These are phyloP conservation scores for Volucella inanis DNA, from an alignment of 2,888 invertebrate genomes.

Conservation along the genomic window DNA sequence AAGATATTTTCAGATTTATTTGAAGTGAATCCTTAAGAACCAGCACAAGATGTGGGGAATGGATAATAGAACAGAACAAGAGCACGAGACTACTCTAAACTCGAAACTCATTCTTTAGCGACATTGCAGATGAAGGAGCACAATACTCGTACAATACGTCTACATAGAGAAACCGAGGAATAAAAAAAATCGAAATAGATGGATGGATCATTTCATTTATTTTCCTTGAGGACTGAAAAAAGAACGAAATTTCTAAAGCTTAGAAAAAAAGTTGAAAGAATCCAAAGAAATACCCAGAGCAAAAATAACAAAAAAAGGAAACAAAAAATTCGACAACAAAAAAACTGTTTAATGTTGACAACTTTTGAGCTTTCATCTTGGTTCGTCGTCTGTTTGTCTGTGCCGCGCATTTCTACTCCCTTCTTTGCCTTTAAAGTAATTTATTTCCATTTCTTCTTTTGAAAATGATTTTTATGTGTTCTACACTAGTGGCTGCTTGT, in stretches of 20 bases:
- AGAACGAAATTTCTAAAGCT: slow-evolving; percentile 7
- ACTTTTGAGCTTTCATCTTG: slow-evolving; percentile 67
- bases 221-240: slow-evolving; percentile 19
- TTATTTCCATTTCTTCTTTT: slow-evolving; percentile 54
- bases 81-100: not conserved
- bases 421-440: slow-evolving; percentile 57
- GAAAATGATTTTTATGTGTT: slow-evolving; percentile 8
- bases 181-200: slow-evolving; percentile 47
- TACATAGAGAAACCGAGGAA: slow-evolving; percentile 2
- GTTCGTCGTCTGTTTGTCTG: slow-evolving; percentile 32
- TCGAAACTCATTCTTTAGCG: not conserved
- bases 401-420: slow-evolving; percentile 7
- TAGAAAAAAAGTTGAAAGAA: not conserved
- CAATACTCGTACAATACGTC: slow-evolving; percentile 7
- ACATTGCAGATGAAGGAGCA: slow-evolving; percentile 62
- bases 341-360: slow-evolving; percentile 66
- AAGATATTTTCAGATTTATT: slow-evolving; percentile 66
- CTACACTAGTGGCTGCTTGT: not conserved
- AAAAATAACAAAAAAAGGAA: not conserved
- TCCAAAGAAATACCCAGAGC: not conserved
- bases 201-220: slow-evolving; percentile 69
- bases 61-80: slow-evolving; percentile 54
- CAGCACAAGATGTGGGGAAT: slow-evolving; percentile 47
- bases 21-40: slow-evolving; percentile 70
- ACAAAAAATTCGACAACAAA: slow-evolving; percentile 8